Evolutionary conservation across 2,888 invertebrate genomes (phyloP), one percentile per base, ranked within the genome.

Genomic region (Drosophila tanythrix): DNA sequence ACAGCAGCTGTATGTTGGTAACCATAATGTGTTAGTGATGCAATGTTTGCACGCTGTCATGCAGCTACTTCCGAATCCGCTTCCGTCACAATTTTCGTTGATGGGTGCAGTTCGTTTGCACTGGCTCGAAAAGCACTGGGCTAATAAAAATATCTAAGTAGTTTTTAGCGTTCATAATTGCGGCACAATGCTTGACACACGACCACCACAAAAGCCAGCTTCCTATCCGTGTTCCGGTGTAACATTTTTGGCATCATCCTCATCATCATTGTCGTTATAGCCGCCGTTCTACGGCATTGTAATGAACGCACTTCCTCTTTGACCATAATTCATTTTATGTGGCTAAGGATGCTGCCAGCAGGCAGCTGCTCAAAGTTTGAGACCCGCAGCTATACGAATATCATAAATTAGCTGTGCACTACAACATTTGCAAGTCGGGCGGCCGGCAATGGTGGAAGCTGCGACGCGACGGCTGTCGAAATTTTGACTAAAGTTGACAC

Each of bases 111-210:
- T 61, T 50, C 43, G 38, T 40, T 33, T 27, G n/a, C 67, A 51
- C 64, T 38, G 29, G 33, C 36, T 51, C 10, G n/a, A 38, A 29
- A 70, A 46, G 46, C 48, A 48, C 43, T 74, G 43, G 61, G 74
- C 79, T 87, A 88, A 88, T 88, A 87, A 88, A 87, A 83, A 85
- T 82, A 87, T 88, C 85, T 82, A 89, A 88, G 88, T 87, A 87
- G 86, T 80, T 81, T 76, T 82, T 79, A 79, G 91, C 91, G 90
- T 92, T 84, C 77, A 92, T 91, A 92, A 91, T 91, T 91, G 90
- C 77, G 84, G 86, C 90, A 82, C 88, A 89, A 82, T 88, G 92
- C 83, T 88, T 86, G 91, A 87, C 92, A 92, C 92, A 91, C 92
- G 92, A 88, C 92, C 86, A 83, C 83, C 85, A 90, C 83, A 86